Evolutionary conservation across 2,797 vertebrate genomes (phyloP), one percentile per base, ranked within the genome.

Genomic region (Telmatherina bonti): DNA sequence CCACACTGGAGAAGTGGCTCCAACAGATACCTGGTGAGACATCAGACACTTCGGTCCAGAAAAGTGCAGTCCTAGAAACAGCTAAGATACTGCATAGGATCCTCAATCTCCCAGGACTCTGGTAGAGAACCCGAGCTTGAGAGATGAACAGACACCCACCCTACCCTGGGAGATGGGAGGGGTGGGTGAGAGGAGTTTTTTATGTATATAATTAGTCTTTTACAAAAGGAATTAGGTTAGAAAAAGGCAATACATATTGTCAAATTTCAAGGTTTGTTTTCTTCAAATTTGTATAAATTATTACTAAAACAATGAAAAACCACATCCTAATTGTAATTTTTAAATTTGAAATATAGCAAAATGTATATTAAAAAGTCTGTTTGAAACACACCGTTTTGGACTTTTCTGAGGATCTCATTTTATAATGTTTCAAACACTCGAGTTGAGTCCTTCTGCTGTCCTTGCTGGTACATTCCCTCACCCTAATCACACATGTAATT

Each of bases 361-460:
- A 30, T 55, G 31, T 20, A 5, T 61, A n/a, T 5, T 59, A 59
- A 30, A 29, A 65, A 54, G 13, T 26, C 41, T 9, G 51, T 55
- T 61, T 22, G 8, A 16, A 59, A 26, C 30, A 3, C 49, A 47
- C 24, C 27, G 29, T 49, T 38, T 26, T 30, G 35, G 18, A n/a
- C 29, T 20, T 63, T 35, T 65, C 60, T 53, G 24, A 7, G n/a
- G 24, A 64, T 74, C 62, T 52, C 13, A 54, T 74, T 74, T 41
- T n/a, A 24, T 26, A 38, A 62, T 38, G 67, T 67, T 74, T 75
- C 56, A 52, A 33, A 16, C 16, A 24, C 45, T 55, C 30, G 33
- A 11, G 59, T 13, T 57, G 54, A 70, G 56, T 54, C 58, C 15
- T 55, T 65, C 26, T 53, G 2, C 36, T 71, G 36, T 5, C 29